Evolutionary conservation across 2,888 invertebrate genomes (phyloP).

Genomic region (Dermolepida albohirtum): DNA sequence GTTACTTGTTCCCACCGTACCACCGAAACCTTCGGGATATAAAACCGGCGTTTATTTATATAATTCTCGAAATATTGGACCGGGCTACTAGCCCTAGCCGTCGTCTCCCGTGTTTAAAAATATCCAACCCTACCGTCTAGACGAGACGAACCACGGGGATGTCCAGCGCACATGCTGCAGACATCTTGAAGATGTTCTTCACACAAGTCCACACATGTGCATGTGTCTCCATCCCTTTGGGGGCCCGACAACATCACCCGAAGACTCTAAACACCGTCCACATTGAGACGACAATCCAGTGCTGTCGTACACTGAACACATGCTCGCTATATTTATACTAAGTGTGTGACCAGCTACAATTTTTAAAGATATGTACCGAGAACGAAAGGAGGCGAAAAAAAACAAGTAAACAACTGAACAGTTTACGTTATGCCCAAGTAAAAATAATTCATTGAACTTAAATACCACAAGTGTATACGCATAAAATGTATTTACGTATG

Average conservation of each 20-base stretch:
- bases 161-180: constrained; percentile 50
- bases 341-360: constrained; percentile 57
- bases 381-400: constrained; percentile 44
- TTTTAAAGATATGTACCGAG: constrained; percentile 51
- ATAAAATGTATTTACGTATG: constrained; percentile 5
- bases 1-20: constrained; percentile 1
- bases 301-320: constrained; percentile 49
- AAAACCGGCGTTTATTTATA: constrained; percentile 38
- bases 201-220: constrained; percentile 62
- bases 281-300: constrained; percentile 47
- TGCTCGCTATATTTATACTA: constrained; percentile 58
- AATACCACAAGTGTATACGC: constrained; percentile 25
- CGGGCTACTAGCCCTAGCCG: constrained; percentile 18
- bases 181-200: constrained; percentile 61
- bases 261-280: constrained; percentile 40
- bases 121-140: constrained; percentile 58
- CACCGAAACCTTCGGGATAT: constrained; percentile 25
- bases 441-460: constrained; percentile 42
- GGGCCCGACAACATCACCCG: constrained; percentile 33
- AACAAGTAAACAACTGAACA: constrained; percentile 53
- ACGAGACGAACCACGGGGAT: constrained; percentile 43
- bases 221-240: constrained; percentile 51
- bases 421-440: constrained; percentile 38
- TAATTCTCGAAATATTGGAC: constrained; percentile 35
- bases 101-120: constrained; percentile 52